phyloP scores from a whole-genome alignment of 53 echinoderm and acorn worm genomes.

The Arbacia lixula region DNA sequence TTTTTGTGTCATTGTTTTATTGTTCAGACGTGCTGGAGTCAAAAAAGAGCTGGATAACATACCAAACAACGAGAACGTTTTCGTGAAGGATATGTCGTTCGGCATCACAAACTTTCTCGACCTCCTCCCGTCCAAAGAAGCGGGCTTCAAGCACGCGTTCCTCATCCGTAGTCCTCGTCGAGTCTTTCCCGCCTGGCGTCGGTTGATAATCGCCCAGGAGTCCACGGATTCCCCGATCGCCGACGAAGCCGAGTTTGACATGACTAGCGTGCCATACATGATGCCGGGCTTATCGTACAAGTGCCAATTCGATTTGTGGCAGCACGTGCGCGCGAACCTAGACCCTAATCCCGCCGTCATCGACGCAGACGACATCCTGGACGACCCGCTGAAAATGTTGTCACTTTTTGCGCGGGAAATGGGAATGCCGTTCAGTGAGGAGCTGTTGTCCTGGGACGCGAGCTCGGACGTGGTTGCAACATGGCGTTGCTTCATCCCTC shows the following conservation, averaged over 20 bases:
- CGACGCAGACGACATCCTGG: conserved; percentile 50
- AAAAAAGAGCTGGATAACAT: neutral
- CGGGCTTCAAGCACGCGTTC: conserved; percentile 45
- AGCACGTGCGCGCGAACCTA: conserved; percentile 18
- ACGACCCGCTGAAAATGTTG: conserved; percentile 33
- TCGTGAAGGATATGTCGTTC: conserved; percentile 52
- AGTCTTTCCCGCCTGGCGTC: conserved; percentile 39
- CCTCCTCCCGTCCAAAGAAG: conserved; percentile 27
- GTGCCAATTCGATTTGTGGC: conserved; percentile 54
- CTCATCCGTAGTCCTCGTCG: conserved; percentile 55
- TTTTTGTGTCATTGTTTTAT: too few species aligned
- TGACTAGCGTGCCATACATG: conserved; percentile 34
- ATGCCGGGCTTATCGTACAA: conserved; percentile 36
- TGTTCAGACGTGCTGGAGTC: conserved; percentile 14
- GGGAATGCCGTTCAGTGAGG: conserved; percentile 9
- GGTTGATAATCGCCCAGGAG: neutral
- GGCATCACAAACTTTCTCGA: conserved; percentile 45
- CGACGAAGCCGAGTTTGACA: conserved; percentile 11
- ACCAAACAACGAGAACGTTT: conserved; percentile 8
- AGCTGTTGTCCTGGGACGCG: conserved; percentile 41
- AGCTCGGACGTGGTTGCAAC: conserved; percentile 8
- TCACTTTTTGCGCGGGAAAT: conserved; percentile 39
- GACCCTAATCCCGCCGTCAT: conserved; percentile 45
- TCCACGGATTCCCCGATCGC: neutral
- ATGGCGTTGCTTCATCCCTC: conserved; percentile 20